A percentile compares a stretch with the other conserved stretches of the same genome.
Conservation (phyloP, 2,797 vertebrate species). For the Pipistrellus pygmaeus region DNA sequence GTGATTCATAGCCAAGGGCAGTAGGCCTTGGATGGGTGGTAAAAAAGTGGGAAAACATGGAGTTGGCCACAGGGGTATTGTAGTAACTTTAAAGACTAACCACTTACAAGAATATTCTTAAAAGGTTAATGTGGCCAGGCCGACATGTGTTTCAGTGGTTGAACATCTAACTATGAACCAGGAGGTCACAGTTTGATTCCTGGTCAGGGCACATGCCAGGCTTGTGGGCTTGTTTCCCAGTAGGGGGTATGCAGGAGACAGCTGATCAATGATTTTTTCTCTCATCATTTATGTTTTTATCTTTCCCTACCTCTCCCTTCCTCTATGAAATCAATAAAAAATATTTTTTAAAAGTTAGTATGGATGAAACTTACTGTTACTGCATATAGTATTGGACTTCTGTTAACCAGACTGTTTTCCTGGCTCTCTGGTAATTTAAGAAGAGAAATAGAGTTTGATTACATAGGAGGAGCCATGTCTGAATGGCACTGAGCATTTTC, state of each 20-base stretch:
- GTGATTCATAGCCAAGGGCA: slow-evolving; percentile 43
- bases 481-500: background rate
- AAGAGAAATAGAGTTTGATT: slow-evolving; percentile 33
- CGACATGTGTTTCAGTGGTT: no score
- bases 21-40: background rate
- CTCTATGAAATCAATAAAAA: no score
- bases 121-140: no score
- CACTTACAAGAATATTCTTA: background rate
- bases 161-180: no score
- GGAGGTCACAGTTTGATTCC: no score
- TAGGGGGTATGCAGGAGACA: no score
- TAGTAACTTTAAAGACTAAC: background rate
- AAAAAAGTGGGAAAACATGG: background rate
- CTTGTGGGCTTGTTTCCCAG: no score
- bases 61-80: background rate
- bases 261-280: no score
- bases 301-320: no score
- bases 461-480: background rate
- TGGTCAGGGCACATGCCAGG: no score
- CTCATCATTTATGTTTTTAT: no score
- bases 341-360: background rate
- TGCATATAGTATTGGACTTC: background rate
- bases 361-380: background rate
- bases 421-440: slow-evolving; percentile 1
- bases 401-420: background rate